A percentile compares a stretch with the other conserved stretches of the same genome.
Evolutionary conservation across 2,113 vertebrate genomes (phyloP).

Genomic region (Excalfactoria chinensis): DNA sequence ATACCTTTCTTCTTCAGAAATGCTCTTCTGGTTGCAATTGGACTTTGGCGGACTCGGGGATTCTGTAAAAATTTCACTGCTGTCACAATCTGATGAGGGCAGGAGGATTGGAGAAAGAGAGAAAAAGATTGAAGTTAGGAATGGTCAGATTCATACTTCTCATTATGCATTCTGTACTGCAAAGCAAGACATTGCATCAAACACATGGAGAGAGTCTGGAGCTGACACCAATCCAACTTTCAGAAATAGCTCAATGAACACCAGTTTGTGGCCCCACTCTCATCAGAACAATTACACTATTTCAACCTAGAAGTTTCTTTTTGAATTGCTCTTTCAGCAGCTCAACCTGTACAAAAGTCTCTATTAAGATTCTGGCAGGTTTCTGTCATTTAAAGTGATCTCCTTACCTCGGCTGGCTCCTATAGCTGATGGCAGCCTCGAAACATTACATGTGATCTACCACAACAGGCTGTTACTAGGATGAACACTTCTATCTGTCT

Average conservation of each 20-base stretch:
- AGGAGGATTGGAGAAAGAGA: constrained; percentile 31
- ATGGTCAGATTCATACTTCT: neutral
- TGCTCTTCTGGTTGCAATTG: constrained; percentile 87
- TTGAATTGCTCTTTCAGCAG: neutral
- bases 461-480: neutral
- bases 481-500: neutral
- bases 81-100: constrained; percentile 86
- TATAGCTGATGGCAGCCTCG: neutral
- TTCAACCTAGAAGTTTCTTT: neutral
- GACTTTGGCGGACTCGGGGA: constrained; percentile 92
- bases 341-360: neutral
- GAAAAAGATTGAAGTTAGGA: constrained; percentile 30
- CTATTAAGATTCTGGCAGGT: neutral
- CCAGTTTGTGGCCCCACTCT: neutral
- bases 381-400: neutral
- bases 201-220: neutral
- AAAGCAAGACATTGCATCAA: neutral
- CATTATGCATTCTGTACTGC: neutral
- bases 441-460: neutral
- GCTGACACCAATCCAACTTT: neutral
- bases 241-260: neutral
- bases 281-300: neutral
- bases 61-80: constrained; percentile 97
- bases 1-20: constrained; percentile 99
- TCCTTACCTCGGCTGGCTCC: neutral